A percentile compares a stretch with the other conserved stretches of the same genome.
Evolutionary conservation across 2,888 invertebrate species (phyloP).

Genomic region (Smittia aterrima): DNA sequence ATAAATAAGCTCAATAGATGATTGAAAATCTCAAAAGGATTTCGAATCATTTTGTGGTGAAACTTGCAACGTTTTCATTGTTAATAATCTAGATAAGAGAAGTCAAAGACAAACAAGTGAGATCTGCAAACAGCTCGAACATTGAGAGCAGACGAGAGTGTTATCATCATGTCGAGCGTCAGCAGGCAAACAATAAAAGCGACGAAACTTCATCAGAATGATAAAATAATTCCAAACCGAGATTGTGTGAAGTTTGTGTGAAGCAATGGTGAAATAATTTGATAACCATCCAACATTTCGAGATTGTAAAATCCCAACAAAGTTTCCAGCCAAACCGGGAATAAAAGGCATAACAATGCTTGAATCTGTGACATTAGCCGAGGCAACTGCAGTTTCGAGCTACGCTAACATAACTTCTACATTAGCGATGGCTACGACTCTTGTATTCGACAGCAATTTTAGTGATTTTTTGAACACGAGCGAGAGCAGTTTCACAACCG

Average conservation of each 20-base stretch:
- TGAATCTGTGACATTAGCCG: constrained; percentile 12
- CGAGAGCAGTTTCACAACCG: constrained; percentile 42
- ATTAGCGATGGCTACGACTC: not conserved
- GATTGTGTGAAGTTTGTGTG: constrained; percentile 17
- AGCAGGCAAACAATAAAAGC: not conserved
- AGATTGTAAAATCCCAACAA: not conserved
- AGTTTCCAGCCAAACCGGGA: not conserved
- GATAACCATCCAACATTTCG: not conserved
- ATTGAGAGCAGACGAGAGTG: too few relatives aligned
- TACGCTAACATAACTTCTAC: not conserved
- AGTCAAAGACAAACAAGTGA: too few relatives aligned
- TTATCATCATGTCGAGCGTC: constrained; percentile 1
- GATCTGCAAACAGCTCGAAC: too few relatives aligned
- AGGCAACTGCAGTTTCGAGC: not conserved
- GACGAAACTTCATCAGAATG: constrained; percentile 29
- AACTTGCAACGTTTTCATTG: too few relatives aligned
- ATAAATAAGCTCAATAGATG: too few relatives aligned
- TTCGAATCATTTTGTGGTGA: too few relatives aligned
- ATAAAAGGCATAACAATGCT: constrained; percentile 2
- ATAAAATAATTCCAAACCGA: constrained; percentile 15
- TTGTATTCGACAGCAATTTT: not conserved
- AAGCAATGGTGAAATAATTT: constrained; percentile 2
- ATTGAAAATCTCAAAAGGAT: too few relatives aligned
- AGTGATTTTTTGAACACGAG: not conserved
- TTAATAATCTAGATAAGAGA: too few relatives aligned